Evolutionary conservation across 2,888 invertebrate species (phyloP).

Genomic region (Strigamia maritima): DNA sequence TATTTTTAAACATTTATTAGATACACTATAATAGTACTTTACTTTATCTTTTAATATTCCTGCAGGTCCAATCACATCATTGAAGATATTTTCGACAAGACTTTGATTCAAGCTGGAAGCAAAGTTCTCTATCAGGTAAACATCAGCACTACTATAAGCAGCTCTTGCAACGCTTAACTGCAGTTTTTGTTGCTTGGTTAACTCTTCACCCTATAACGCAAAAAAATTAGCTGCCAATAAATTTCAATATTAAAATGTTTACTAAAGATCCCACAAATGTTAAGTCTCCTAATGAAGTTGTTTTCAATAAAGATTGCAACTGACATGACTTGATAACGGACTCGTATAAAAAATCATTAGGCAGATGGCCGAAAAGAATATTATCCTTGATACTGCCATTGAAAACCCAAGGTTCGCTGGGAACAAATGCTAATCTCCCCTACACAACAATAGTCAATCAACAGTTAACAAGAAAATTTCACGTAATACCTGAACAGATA

Average conservation of each 20-base stretch:
- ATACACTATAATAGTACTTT: not conserved
- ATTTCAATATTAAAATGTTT: not conserved
- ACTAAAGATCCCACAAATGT: not conserved
- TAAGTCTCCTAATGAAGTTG: not conserved
- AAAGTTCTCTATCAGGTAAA: conserved; percentile 4
- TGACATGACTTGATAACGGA: not conserved
- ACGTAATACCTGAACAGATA: not conserved
- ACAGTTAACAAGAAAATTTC: not conserved
- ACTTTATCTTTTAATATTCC: conserved; percentile 6
- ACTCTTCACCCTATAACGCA: not conserved
- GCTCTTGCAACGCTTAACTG: conserved; percentile 20
- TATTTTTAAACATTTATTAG: not conserved
- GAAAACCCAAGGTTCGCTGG: not conserved
- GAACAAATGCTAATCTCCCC: not conserved
- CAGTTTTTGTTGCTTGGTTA: conserved; percentile 1
- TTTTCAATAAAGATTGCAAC: not conserved
- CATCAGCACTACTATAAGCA: conserved; percentile 1
- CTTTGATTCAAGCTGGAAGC: not conserved
- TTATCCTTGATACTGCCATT: conserved; percentile 1
- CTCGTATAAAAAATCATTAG: conserved; percentile 7
- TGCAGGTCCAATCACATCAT: not conserved
- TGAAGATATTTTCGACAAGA: not conserved
- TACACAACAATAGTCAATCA: not conserved
- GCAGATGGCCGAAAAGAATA: not conserved
- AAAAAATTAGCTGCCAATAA: not conserved